Conservation (phyloP, 1,140 invertebrate genomes). For the Carcinoscorpius rotundicauda region DNA sequence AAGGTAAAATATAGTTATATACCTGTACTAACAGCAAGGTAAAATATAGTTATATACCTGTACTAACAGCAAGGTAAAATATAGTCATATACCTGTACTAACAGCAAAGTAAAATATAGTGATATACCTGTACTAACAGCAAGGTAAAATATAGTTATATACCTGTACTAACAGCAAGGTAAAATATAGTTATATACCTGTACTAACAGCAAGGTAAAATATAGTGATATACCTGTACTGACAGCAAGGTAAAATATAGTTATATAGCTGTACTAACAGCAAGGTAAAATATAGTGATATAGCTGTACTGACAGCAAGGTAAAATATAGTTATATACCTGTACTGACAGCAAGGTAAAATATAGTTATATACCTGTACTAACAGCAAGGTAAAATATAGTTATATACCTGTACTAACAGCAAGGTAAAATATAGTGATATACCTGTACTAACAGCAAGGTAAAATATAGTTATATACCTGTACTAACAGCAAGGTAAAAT, state of each 20-base stretch:
- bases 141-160: slow-evolving; percentile 27
- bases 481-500: slow-evolving; percentile 32
- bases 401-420: slow-evolving; percentile 23
- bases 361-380: slow-evolving; percentile 16
- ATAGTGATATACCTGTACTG: slow-evolving; percentile 15
- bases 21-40: slow-evolving; percentile 30
- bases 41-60: slow-evolving; percentile 12
- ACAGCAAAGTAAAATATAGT: slow-evolving; percentile 30
- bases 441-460: slow-evolving; percentile 30
- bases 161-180: slow-evolving; percentile 30
- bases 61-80: slow-evolving; percentile 32
- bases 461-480: slow-evolving; percentile 12
- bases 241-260: slow-evolving; percentile 30
- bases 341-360: slow-evolving; percentile 32
- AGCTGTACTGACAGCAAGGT: slow-evolving; percentile 30
- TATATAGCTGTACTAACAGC: slow-evolving; percentile 23
- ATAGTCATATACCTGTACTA: slow-evolving; percentile 16
- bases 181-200: slow-evolving; percentile 12
- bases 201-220: slow-evolving; percentile 32
- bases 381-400: slow-evolving; percentile 30
- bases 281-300: slow-evolving; percentile 27
- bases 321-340: slow-evolving; percentile 12
- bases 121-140: slow-evolving; percentile 23
- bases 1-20: slow-evolving; percentile 27
- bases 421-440: slow-evolving; percentile 27